A percentile compares a stretch with the other conserved stretches of the same genome.
These are phyloP conservation scores for Dasyprocta punctata DNA, from an alignment of 2,113 vertebrate species.

Conservation along the genomic window DNA sequence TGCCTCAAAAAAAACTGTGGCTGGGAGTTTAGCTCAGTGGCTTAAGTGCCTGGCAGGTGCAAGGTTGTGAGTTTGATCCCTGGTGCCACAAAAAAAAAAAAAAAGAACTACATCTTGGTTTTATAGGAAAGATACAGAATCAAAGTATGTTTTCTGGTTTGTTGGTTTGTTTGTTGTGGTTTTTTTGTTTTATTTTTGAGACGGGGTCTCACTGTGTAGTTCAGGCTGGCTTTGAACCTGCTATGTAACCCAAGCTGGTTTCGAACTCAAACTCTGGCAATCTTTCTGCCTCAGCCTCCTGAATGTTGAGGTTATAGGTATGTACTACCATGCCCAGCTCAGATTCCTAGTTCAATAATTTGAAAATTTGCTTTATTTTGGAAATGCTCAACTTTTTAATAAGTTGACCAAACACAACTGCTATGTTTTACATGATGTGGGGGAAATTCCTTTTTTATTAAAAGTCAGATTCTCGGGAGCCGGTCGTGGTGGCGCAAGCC, in stretches of 20 bases:
- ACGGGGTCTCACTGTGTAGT: neutral
- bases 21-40: too few species aligned
- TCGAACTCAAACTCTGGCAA: neutral
- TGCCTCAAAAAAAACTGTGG: too few species aligned
- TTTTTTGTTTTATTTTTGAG: neutral
- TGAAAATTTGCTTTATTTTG: conserved; percentile 35
- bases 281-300: neutral
- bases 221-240: neutral
- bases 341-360: neutral
- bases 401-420: neutral
- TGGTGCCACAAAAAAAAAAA: too few species aligned
- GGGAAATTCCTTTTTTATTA: neutral
- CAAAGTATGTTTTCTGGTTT: neutral
- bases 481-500: too few species aligned
- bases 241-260: neutral
- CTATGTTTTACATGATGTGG: neutral
- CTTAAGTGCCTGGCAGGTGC: too few species aligned
- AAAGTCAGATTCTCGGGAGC: conserved; percentile 39
- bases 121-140: neutral
- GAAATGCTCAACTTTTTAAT: neutral
- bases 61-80: too few species aligned
- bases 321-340: neutral
- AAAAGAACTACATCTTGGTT: neutral
- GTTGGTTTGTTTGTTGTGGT: too few species aligned
- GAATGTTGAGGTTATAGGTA: neutral